phyloP scores from a whole-genome alignment of 2,888 invertebrate genomes.

The Ochropleura leucogaster region DNA sequence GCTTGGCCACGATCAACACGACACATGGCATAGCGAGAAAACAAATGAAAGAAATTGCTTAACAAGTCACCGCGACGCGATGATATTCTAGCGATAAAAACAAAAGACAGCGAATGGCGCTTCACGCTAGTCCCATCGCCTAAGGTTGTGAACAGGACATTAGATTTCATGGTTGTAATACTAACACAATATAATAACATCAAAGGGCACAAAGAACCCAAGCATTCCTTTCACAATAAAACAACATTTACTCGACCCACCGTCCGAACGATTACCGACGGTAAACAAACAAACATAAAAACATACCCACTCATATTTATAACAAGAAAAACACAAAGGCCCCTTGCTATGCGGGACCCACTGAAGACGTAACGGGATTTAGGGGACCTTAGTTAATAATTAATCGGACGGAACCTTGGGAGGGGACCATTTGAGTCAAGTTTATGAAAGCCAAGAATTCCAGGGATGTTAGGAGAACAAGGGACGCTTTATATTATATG shows the following conservation, averaged over 20 bases:
- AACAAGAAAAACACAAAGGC: constrained; percentile 52
- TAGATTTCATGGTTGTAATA: not conserved
- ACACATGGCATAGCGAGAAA: not conserved
- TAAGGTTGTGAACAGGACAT: not conserved
- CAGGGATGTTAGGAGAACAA: constrained; percentile 8
- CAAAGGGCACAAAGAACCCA: constrained; percentile 10
- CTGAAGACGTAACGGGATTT: constrained; percentile 45
- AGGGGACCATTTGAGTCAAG: constrained; percentile 40
- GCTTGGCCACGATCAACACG: not conserved
- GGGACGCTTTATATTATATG: not conserved
- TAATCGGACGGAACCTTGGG: constrained; percentile 54
- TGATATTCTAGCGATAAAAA: not conserved
- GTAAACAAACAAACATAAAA: constrained; percentile 35
- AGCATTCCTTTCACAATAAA: constrained; percentile 19
- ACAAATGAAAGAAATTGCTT: not conserved
- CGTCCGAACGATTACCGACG: constrained; percentile 17
- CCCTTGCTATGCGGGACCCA: constrained; percentile 35
- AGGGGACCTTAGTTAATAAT: constrained; percentile 61
- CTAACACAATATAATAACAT: not conserved
- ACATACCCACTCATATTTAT: constrained; percentile 41
- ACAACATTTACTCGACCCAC: constrained; percentile 18
- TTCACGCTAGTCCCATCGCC: not conserved
- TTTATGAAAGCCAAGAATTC: constrained; percentile 54
- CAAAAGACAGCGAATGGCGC: not conserved
- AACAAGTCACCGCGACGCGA: not conserved